Evolutionary conservation across 2,888 invertebrate species (phyloP), one percentile per base, ranked within the genome.

Genomic region (Actias luna): DNA sequence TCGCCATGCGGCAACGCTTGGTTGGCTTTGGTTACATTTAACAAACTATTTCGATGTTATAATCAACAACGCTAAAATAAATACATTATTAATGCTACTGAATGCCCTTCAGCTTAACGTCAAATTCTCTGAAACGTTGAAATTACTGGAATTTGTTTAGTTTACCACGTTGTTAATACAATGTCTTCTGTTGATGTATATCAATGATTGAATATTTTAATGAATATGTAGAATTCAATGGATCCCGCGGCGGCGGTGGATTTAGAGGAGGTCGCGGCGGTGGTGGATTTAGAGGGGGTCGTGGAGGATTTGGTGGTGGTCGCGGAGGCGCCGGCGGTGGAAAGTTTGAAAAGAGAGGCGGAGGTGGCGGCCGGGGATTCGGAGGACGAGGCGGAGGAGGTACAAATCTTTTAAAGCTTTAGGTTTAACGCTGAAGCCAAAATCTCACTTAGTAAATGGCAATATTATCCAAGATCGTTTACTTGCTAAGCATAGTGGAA

Each of bases 311-410:
- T 36, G 81, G 83, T 0, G 88, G 93, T 0, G 80, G 94, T 0
- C 90, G 94, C 0, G 93, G 79, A 82, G 65, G 89, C 29, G 84
- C 29, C 10, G 67, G 77, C 0, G 81, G 84, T 0, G 80, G 85
- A 2, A 66, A 66, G 29, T 82, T 83, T 65, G 83, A 80, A 68
- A 80, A 77, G 67, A 65, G 83, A 0, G 85, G 87, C 0, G 83
- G 87, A 0, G 79, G 85, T 2, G 85, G 86, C 0, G 81, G 88
- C 0, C 66, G 87, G 1, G 87, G 88, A 0, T 88, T 88, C 35
- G 88, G 87, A 0, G 91, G 94, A 0, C 80, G 94, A 0, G 92
- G 94, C 0, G 93, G 71, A 82, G 66, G 90, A 87, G 67, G 91
- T 85, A 65, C 10, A 60, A 58, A 18, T 12, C 2, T 61, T n/a